These are phyloP conservation scores for Pediacus dermestoides DNA, from an alignment of 2,888 invertebrate genomes.

Conservation along the genomic window DNA sequence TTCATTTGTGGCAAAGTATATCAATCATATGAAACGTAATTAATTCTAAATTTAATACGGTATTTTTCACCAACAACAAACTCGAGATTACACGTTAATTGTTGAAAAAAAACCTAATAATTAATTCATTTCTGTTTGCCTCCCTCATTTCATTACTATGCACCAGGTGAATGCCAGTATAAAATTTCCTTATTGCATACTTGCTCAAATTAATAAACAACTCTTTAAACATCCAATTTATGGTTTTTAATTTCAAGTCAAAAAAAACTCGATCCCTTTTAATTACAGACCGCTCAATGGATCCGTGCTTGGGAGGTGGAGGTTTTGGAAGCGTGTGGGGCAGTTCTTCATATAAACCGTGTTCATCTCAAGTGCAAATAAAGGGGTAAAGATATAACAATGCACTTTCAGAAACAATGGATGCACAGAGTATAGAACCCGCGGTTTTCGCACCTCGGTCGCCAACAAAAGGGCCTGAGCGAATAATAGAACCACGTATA, in stretches of 20 bases:
- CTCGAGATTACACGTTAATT: no score
- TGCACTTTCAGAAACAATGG: slow-evolving; percentile 33
- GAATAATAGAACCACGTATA: slow-evolving; percentile 9
- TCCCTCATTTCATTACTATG: not conserved
- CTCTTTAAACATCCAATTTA: slow-evolving; percentile 25
- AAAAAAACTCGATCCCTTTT: slow-evolving; percentile 31
- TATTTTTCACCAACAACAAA: no score
- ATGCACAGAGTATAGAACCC: slow-evolving; percentile 31
- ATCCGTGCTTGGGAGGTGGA: not conserved
- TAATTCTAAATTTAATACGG: no score
- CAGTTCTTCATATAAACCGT: slow-evolving; percentile 23
- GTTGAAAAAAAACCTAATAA: no score
- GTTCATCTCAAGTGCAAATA: slow-evolving; percentile 37
- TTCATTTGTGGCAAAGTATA: no score
- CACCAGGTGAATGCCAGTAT: not conserved
- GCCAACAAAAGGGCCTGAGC: slow-evolving; percentile 25
- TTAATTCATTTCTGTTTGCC: not conserved
- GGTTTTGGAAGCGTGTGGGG: slow-evolving; percentile 6
- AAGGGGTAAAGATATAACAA: slow-evolving; percentile 39
- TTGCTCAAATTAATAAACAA: slow-evolving; percentile 2
- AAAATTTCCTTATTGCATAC: not conserved
- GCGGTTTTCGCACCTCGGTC: slow-evolving; percentile 38
- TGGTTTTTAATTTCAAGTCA: slow-evolving; percentile 27
- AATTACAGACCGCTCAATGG: slow-evolving; percentile 29
- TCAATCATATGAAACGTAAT: no score